Conservation (phyloP, 1,140 invertebrate species). For the Eumaeus atala region DNA sequence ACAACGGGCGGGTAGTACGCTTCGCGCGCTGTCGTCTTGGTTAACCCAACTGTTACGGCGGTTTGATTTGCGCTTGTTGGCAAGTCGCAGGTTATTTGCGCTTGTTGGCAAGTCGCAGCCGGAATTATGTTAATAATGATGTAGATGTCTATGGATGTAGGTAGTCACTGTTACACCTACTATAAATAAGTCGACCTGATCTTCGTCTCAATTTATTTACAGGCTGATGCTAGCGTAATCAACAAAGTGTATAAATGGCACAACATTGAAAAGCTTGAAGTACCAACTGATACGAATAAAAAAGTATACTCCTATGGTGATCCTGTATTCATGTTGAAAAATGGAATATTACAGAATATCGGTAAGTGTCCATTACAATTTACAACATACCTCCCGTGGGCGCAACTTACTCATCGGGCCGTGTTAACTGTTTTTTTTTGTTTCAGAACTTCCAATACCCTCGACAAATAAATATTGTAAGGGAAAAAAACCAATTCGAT, state of each 20-base stretch:
- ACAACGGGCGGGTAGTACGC: too few species aligned
- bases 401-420: too few species aligned
- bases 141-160: too few species aligned
- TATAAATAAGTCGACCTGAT: too few species aligned
- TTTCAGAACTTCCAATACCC: slow-evolving; percentile 39
- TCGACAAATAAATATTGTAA: slow-evolving; percentile 50
- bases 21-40: too few species aligned
- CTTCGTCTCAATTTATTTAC: not conserved
- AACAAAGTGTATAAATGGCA: slow-evolving; percentile 37
- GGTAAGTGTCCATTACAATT: slow-evolving; percentile 29
- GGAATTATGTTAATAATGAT: too few species aligned
- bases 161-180: too few species aligned
- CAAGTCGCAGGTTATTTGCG: too few species aligned
- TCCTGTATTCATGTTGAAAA: slow-evolving; percentile 44
- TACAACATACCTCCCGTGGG: not conserved
- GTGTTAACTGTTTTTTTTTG: not conserved
- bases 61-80: too few species aligned
- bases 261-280: slow-evolving; percentile 12
- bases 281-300: slow-evolving; percentile 29
- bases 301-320: slow-evolving; percentile 35
- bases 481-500: slow-evolving; percentile 40
- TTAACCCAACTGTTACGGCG: too few species aligned
- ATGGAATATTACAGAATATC: slow-evolving; percentile 34
- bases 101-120: too few species aligned
- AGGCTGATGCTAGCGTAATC: not conserved